These are phyloP conservation scores for Parnassius smintheus DNA, from an alignment of 2,888 invertebrate genomes.

Conservation along the genomic window DNA sequence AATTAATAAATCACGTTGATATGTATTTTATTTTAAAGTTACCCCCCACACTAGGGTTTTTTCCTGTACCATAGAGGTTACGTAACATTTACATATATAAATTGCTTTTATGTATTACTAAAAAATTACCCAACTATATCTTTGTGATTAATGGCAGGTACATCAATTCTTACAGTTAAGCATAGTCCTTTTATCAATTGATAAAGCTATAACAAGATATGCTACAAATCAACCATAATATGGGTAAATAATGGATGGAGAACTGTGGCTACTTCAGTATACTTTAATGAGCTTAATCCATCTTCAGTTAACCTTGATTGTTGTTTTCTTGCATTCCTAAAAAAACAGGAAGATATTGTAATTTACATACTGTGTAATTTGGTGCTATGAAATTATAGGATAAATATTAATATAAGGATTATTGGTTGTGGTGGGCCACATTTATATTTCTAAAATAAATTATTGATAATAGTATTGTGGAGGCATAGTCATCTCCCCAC, in stretches of 20 bases:
- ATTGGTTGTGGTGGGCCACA: too few species aligned
- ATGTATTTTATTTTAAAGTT: background rate
- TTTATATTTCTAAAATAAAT: too few species aligned
- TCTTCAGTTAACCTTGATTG: conserved; percentile 72
- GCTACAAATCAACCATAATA: conserved; percentile 80
- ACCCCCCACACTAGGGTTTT: too few species aligned
- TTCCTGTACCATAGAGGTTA: background rate
- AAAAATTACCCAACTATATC: too few species aligned
- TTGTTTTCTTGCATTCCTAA: conserved; percentile 71
- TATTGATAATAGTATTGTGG: too few species aligned
- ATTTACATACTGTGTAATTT: too few species aligned
- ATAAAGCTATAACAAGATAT: conserved; percentile 32
- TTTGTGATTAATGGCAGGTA: conserved; percentile 9
- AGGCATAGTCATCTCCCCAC: too few species aligned
- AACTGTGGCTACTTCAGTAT: conserved; percentile 77
- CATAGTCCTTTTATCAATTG: background rate
- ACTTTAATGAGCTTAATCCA: conserved; percentile 83
- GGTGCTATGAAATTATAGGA: too few species aligned
- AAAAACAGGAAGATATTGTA: conserved; percentile 25
- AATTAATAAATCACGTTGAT: background rate
- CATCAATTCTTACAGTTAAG: conserved; percentile 3
- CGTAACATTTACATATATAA: too few species aligned
- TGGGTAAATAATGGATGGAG: conserved; percentile 83
- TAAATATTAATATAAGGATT: too few species aligned
- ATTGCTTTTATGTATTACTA: too few species aligned